phyloP scores from a whole-genome alignment of 2,113 vertebrate species.

The Paratilapia polleni region DNA sequence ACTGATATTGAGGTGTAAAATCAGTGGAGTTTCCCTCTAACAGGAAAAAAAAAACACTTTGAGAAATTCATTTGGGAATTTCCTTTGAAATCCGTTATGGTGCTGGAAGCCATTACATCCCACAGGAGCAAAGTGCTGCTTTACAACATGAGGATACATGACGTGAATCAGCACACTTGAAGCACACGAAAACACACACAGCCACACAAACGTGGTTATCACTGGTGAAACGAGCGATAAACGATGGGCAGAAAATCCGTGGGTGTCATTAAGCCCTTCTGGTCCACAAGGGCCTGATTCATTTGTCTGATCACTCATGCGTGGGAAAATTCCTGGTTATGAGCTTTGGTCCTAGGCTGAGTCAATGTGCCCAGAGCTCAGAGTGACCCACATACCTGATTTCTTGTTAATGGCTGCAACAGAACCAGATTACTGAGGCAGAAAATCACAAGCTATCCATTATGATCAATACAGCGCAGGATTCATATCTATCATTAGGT shows the following conservation, averaged over 20 bases:
- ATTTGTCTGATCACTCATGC: constrained; percentile 23
- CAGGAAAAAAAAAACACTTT: neutral
- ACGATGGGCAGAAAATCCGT: neutral
- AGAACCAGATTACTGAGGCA: constrained; percentile 5
- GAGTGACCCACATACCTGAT: constrained; percentile 14
- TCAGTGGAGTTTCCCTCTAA: constrained; percentile 18
- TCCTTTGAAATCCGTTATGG: neutral
- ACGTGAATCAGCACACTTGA: neutral
- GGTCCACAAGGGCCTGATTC: neutral
- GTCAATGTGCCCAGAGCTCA: neutral
- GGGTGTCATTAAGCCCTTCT: neutral
- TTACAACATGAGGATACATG: neutral
- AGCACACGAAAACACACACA: neutral
- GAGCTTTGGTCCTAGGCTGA: constrained; percentile 5
- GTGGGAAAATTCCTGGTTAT: neutral
- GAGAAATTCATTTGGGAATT: constrained; percentile 1
- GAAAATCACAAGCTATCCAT: neutral
- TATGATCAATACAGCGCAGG: neutral
- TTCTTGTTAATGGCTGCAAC: constrained; percentile 30
- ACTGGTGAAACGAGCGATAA: neutral
- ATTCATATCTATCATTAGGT: constrained; percentile 27
- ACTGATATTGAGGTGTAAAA: constrained; percentile 1
- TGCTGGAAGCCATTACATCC: constrained; percentile 3
- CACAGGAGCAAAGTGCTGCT: constrained; percentile 3
- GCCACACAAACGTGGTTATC: neutral